These are phyloP conservation scores for Pelagia noctiluca DNA, from an alignment of 30 jellyfish, hydroid and myxozoan genomes.

Conservation along the genomic window DNA sequence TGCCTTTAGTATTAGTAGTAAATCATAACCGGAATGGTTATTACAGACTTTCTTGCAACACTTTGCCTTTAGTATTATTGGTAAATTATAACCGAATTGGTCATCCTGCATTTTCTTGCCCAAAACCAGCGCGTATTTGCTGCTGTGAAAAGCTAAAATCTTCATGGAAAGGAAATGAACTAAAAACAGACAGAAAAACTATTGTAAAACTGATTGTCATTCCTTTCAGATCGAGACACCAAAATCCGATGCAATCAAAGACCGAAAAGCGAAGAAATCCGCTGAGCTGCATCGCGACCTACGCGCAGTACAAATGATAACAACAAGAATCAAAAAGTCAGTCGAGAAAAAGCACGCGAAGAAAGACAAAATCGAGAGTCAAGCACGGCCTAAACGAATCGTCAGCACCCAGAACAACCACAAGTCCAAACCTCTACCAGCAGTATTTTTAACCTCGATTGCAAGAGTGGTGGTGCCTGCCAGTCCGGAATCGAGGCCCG, in stretches of 20 bases:
- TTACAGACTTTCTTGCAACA: no score
- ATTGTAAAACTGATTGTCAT: no score
- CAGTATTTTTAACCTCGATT: conserved; percentile 54
- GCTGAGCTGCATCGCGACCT: conserved; percentile 47
- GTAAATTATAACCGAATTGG: no score
- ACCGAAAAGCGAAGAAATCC: conserved; percentile 5
- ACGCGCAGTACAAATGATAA: conserved; percentile 47
- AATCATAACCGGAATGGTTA: no score
- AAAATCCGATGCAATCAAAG: conserved; percentile 25
- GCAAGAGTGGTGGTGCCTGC: conserved; percentile 66
- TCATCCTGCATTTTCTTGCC: no score
- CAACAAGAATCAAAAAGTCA: conserved; percentile 34
- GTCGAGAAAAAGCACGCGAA: conserved; percentile 20
- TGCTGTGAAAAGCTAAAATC: no score
- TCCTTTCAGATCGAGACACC: conserved; percentile 57
- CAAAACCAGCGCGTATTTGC: no score
- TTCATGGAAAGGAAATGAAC: no score
- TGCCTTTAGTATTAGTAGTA: no score
- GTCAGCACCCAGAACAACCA: conserved; percentile 15
- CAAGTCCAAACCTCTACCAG: conserved; percentile 50
- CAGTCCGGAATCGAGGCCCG: conserved; percentile 49
- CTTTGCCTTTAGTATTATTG: no score
- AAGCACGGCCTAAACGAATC: conserved; percentile 47
- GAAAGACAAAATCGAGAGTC: conserved; percentile 41
- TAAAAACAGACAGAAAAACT: no score